These are phyloP conservation scores for Monopis laevigella DNA, from an alignment of 2,888 invertebrate species.

Conservation along the genomic window DNA sequence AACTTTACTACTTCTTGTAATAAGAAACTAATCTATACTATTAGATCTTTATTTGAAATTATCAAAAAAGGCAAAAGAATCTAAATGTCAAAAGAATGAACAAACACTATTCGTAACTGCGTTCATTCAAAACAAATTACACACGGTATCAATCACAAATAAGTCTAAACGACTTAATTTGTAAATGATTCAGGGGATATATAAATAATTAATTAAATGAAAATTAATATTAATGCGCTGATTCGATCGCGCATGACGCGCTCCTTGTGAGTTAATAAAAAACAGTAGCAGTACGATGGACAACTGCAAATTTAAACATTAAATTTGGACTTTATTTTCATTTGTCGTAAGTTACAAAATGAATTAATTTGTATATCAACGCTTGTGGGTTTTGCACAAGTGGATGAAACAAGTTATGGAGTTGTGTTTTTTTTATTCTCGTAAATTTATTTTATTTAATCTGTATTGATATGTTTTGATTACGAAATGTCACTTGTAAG, in stretches of 20 bases:
- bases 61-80: no score
- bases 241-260: slow-evolving; percentile 43
- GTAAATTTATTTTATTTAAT: background rate
- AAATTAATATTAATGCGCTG: slow-evolving; percentile 47
- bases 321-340: slow-evolving; percentile 27
- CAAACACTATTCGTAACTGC: background rate
- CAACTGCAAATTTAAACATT: slow-evolving; percentile 30
- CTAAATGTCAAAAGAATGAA: background rate
- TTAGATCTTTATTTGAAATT: no score
- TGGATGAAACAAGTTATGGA: slow-evolving; percentile 47
- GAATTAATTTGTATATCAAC: background rate
- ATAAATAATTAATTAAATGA: slow-evolving; percentile 40
- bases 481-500: slow-evolving; percentile 4
- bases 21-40: no score
- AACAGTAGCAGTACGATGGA: slow-evolving; percentile 38
- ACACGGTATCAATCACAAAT: slow-evolving; percentile 29
- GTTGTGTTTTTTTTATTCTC: slow-evolving; percentile 27
- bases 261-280: slow-evolving; percentile 39
- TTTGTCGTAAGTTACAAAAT: background rate
- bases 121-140: slow-evolving; percentile 1
- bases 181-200: slow-evolving; percentile 33
- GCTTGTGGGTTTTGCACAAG: background rate
- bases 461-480: slow-evolving; percentile 6
- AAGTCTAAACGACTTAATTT: slow-evolving; percentile 41
- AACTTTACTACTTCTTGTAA: no score